Conservation (phyloP, 1,140 invertebrate species). For the Rhopalosiphum maidis region DNA sequence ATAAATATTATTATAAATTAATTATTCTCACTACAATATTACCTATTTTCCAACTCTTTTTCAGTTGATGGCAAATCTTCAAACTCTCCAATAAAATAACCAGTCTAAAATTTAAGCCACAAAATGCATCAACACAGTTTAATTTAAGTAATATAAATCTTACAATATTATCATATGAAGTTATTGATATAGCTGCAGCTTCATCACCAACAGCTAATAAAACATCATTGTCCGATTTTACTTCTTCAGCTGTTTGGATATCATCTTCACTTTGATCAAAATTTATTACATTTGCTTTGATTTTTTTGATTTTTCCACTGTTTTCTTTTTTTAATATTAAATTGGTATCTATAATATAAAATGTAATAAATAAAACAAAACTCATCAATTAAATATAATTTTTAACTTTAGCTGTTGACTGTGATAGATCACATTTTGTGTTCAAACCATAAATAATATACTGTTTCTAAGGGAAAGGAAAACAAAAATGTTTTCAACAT, state of each 20-base stretch:
- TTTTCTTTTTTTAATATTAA: slow-evolving; percentile 62
- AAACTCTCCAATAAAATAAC: slow-evolving; percentile 55
- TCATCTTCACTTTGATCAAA: slow-evolving; percentile 61
- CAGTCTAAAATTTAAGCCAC: slow-evolving; percentile 33
- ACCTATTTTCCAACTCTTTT: slow-evolving; percentile 50
- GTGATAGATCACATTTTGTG: background rate
- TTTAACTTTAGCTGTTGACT: background rate
- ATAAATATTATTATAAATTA: background rate
- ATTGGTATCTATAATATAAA: slow-evolving; percentile 40
- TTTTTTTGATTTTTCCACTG: slow-evolving; percentile 59
- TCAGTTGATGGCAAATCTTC: slow-evolving; percentile 54
- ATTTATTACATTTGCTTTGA: slow-evolving; percentile 59
- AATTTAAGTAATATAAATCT: background rate
- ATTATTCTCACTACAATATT: slow-evolving; percentile 5
- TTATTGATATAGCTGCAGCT: slow-evolving; percentile 31
- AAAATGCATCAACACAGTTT: background rate
- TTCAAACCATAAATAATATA: background rate
- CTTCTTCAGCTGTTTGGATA: slow-evolving; percentile 56
- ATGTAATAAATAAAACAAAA: background rate
- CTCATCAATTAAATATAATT: background rate
- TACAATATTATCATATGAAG: slow-evolving; percentile 57
- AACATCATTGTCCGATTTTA: slow-evolving; percentile 60
- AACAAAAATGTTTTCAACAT: background rate
- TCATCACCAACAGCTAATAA: slow-evolving; percentile 49
- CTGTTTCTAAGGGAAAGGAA: background rate